Conservation (phyloP, 2,888 invertebrate genomes). For the Cistogaster globosa region DNA sequence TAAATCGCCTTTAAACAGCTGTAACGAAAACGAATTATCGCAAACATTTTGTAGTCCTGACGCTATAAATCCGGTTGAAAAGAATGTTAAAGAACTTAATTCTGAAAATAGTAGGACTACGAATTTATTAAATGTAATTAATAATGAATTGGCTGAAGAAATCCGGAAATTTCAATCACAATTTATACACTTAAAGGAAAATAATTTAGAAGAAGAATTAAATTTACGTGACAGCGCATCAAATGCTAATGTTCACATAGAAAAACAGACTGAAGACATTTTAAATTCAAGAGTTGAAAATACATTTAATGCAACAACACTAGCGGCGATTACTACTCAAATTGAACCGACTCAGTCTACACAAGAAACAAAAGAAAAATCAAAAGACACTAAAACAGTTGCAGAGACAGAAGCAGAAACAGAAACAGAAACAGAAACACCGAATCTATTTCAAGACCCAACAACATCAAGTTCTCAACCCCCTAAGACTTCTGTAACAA, state of each 20-base stretch:
- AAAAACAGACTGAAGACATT: conserved; percentile 20
- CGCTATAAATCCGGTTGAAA: neutral
- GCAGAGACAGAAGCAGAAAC: conserved; percentile 46
- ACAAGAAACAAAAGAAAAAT: neutral
- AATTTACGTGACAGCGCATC: conserved; percentile 29
- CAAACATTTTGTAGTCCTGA: too few relatives aligned
- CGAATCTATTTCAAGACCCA: neutral
- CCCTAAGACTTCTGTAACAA: neutral
- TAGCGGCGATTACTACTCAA: neutral
- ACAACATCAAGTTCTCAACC: conserved; percentile 14
- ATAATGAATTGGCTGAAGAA: neutral
- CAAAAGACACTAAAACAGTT: conserved; percentile 27
- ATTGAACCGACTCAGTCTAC: neutral
- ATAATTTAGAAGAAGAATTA: neutral
- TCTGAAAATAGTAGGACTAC: neutral
- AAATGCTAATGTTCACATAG: conserved; percentile 2
- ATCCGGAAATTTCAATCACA: neutral
- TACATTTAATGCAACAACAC: neutral
- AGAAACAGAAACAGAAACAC: conserved; percentile 30
- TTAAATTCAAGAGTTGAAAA: conserved; percentile 1
- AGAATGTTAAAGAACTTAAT: neutral
- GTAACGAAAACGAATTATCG: too few relatives aligned
- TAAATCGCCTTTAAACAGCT: too few relatives aligned
- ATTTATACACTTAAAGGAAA: neutral
- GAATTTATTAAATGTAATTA: neutral